phyloP scores from a whole-genome alignment of 2,888 invertebrate genomes.

The Papilio elwesi region DNA sequence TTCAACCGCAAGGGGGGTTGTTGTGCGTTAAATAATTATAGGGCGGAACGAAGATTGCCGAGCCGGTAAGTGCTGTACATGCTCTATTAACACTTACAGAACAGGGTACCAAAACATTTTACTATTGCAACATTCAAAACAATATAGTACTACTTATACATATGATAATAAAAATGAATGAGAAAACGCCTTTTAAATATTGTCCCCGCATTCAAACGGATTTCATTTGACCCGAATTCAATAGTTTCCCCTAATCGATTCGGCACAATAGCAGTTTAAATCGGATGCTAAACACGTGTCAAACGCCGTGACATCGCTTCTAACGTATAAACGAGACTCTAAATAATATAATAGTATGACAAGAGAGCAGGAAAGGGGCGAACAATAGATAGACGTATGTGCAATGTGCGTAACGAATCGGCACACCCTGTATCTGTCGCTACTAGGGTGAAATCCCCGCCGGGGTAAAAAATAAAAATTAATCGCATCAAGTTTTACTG shows the following conservation, averaged over 20 bases:
- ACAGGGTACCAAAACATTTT: too few species aligned
- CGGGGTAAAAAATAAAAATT: constrained; percentile 75
- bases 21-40: too few species aligned
- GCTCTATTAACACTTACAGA: too few species aligned
- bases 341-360: constrained; percentile 75
- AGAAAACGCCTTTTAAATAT: background rate
- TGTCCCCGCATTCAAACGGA: constrained; percentile 21
- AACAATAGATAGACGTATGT: constrained; percentile 57
- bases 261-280: constrained; percentile 73
- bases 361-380: constrained; percentile 66
- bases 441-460: constrained; percentile 60
- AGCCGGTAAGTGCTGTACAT: too few species aligned
- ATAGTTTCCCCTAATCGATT: constrained; percentile 66
- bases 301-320: constrained; percentile 73
- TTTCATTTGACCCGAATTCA: constrained; percentile 36
- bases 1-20: too few species aligned
- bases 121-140: too few species aligned
- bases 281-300: constrained; percentile 81
- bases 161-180: background rate
- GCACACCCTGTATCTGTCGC: constrained; percentile 64
- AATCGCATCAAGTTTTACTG: constrained; percentile 63
- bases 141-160: too few species aligned
- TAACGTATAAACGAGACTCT: constrained; percentile 69
- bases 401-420: constrained; percentile 71
- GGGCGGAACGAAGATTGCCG: too few species aligned